A percentile compares a stretch with the other conserved stretches of the same genome.
Conservation (phyloP, 1,140 invertebrate genomes). For the Ruditapes philippinarum region DNA sequence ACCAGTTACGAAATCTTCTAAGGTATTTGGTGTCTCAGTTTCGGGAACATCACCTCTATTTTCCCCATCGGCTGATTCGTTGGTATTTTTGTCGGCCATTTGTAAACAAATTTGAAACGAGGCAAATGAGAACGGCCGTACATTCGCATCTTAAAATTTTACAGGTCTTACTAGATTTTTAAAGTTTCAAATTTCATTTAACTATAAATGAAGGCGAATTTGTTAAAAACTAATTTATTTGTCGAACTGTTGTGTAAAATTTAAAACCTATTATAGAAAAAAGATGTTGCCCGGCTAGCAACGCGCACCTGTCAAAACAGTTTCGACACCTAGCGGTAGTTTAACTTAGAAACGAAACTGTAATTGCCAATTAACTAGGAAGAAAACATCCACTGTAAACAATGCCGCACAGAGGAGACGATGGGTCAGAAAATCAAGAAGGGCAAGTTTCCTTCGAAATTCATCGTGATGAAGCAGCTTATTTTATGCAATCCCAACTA, state of each 20-base stretch:
- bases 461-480: conserved; percentile 82
- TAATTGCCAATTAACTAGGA: conserved; percentile 25
- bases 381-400: neutral
- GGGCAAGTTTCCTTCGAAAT: conserved; percentile 81
- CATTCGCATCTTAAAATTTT: neutral
- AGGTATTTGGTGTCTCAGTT: conserved; percentile 47
- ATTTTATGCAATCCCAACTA: conserved; percentile 83
- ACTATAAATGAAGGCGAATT: too few species aligned
- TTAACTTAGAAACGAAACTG: conserved; percentile 54
- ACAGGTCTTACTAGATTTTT: too few species aligned
- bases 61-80: neutral
- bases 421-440: conserved; percentile 78
- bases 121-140: neutral
- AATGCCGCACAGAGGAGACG: conserved; percentile 67
- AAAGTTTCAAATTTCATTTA: too few species aligned
- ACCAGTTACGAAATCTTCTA: conserved; percentile 72
- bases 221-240: too few species aligned
- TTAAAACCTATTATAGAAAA: too few species aligned
- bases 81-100: conserved; percentile 71
- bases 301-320: conserved; percentile 44
- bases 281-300: conserved; percentile 9
- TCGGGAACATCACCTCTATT: neutral
- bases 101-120: conserved; percentile 70
- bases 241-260: too few species aligned
- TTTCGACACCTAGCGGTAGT: conserved; percentile 47